Evolutionary conservation across 1,140 invertebrate genomes (phyloP).

Genomic region (Drosophila triauraria): DNA sequence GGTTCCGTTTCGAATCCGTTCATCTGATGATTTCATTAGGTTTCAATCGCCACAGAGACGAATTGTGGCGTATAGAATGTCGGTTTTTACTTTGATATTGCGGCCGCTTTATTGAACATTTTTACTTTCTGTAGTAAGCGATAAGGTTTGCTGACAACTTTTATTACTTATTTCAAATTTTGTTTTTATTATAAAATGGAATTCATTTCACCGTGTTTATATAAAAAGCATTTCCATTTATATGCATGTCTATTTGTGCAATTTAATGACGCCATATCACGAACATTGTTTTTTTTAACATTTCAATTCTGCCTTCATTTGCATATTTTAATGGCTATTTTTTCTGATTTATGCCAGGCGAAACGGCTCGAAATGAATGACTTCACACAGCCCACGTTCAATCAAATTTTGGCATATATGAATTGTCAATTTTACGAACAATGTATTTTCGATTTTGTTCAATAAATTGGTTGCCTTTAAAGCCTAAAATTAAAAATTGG

Average conservation of each 20-base stretch:
- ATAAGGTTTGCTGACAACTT: not conserved
- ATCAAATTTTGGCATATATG: slow-evolving; percentile 29
- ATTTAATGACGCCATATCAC: slow-evolving; percentile 39
- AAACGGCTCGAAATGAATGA: slow-evolving; percentile 31
- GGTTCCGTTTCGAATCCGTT: slow-evolving; percentile 34
- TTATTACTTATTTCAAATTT: not conserved
- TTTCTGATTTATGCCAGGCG: slow-evolving; percentile 53
- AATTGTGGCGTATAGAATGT: slow-evolving; percentile 9
- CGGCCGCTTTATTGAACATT: not conserved
- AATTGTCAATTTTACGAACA: slow-evolving; percentile 42
- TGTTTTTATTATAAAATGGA: not conserved
- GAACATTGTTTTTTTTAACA: slow-evolving; percentile 20
- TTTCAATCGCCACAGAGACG: slow-evolving; percentile 1
- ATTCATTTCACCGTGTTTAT: not conserved
- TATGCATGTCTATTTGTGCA: slow-evolving; percentile 16
- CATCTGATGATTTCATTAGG: slow-evolving; percentile 39
- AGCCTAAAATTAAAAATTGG: slow-evolving; percentile 33
- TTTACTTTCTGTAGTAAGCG: not conserved
- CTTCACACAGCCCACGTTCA: slow-evolving; percentile 50
- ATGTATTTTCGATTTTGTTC: slow-evolving; percentile 18
- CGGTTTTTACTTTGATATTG: not conserved
- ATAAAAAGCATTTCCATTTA: slow-evolving; percentile 14
- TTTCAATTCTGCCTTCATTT: slow-evolving; percentile 41
- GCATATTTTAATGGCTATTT: slow-evolving; percentile 52
- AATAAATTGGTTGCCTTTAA: slow-evolving; percentile 38